Percentiles rank a stretch among this genome's conserved stretches.
Evolutionary conservation across 2,888 invertebrate species (phyloP).

Genomic region (Melanostoma scalare): DNA sequence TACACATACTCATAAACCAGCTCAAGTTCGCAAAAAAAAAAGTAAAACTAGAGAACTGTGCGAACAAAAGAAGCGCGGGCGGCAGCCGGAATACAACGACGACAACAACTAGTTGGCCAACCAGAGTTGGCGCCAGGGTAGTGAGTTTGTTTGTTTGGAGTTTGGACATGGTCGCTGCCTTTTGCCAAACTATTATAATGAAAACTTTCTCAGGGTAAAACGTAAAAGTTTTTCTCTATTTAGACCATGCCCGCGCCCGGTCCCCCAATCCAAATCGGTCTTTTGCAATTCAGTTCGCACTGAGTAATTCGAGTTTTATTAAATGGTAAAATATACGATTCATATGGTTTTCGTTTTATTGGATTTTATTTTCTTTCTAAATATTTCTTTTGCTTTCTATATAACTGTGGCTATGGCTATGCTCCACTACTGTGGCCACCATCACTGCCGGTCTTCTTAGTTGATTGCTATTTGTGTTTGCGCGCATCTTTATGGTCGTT

Average conservation of each 20-base stretch:
- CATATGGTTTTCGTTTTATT: conserved; percentile 50
- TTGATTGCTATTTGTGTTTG: conserved; percentile 51
- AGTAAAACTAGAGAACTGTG: too few relatives aligned
- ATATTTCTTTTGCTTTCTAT: conserved; percentile 11
- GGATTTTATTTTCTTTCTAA: conserved; percentile 41
- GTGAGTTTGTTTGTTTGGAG: conserved; percentile 52
- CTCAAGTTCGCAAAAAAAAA: conserved; percentile 58
- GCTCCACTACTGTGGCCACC: not conserved
- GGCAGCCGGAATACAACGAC: not conserved
- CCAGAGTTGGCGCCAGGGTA: conserved; percentile 63
- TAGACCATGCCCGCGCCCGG: not conserved
- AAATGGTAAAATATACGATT: conserved; percentile 56
- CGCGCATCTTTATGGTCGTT: conserved; percentile 58
- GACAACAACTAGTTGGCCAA: conserved; percentile 29
- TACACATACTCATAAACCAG: conserved; percentile 61
- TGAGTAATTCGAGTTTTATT: conserved; percentile 63
- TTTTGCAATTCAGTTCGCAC: not conserved
- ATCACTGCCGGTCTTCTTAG: not conserved
- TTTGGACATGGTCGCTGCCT: conserved; percentile 63
- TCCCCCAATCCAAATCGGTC: not conserved
- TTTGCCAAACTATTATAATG: conserved; percentile 12
- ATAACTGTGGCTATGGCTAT: conserved; percentile 2
- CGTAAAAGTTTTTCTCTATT: conserved; percentile 47
- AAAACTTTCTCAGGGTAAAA: conserved; percentile 42
- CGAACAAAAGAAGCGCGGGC: conserved; percentile 34